Percentiles rank a stretch among this genome's conserved stretches.
These are phyloP conservation scores for Syngnathus floridae DNA, from an alignment of 2,113 vertebrate species.

Conservation along the genomic window DNA sequence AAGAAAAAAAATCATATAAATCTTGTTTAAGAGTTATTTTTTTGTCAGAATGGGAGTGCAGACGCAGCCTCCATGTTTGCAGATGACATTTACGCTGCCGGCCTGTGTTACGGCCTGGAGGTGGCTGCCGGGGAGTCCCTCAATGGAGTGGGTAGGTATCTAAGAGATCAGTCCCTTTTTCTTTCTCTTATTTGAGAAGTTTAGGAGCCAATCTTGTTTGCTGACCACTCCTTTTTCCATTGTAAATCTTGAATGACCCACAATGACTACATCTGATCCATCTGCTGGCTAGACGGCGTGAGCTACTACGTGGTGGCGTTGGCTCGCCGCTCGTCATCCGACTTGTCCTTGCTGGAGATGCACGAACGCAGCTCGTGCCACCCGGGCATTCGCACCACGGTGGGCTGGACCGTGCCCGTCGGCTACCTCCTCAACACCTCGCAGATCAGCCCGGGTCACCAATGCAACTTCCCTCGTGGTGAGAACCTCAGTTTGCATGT, in stretches of 20 bases:
- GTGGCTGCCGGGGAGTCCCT: constrained; percentile 72
- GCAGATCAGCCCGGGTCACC: constrained; percentile 72
- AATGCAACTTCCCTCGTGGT: constrained; percentile 77
- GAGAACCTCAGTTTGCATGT: constrained; percentile 8
- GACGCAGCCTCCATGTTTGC: constrained; percentile 71
- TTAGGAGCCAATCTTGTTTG: too few relatives aligned
- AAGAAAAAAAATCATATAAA: too few relatives aligned
- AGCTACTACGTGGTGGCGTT: constrained; percentile 73
- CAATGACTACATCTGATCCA: neutral
- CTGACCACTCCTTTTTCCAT: too few relatives aligned
- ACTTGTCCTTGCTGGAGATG: constrained; percentile 76
- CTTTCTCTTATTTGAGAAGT: too few relatives aligned
- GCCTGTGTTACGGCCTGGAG: constrained; percentile 71
- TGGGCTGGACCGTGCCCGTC: constrained; percentile 76
- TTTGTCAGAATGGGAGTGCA: constrained; percentile 69
- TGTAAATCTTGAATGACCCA: too few relatives aligned
- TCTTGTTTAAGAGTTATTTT: neutral
- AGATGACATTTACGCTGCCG: constrained; percentile 73
- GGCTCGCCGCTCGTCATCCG: constrained; percentile 71
- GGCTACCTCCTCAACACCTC: constrained; percentile 77
- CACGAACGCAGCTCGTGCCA: constrained; percentile 77
- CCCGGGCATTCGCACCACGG: constrained; percentile 73
- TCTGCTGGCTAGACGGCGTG: constrained; percentile 58
- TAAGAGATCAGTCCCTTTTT: neutral
- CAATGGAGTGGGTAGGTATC: constrained; percentile 62